Conservation (phyloP, 2,797 vertebrate species). For the Triplophysa yarkandensis region DNA sequence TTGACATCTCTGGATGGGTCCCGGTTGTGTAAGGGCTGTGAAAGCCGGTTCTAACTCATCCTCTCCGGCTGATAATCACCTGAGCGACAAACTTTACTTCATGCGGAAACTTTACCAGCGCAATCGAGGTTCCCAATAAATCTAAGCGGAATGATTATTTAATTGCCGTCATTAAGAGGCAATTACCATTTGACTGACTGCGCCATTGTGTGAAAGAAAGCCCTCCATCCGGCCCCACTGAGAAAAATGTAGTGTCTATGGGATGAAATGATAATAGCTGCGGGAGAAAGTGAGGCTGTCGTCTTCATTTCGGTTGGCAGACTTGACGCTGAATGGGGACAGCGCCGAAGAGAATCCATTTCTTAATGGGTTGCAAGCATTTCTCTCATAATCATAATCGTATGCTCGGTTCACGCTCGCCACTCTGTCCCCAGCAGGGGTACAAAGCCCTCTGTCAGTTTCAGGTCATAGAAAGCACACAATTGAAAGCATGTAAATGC, state of each 20-base stretch:
- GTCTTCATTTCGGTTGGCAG: constrained; percentile 57
- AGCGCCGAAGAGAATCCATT: constrained; percentile 54
- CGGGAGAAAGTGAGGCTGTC: constrained; percentile 52
- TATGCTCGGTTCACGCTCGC: constrained; percentile 41
- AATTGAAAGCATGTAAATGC: constrained; percentile 47
- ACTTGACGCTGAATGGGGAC: constrained; percentile 52
- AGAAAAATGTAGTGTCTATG: constrained; percentile 49
- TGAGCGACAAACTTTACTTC: constrained; percentile 13
- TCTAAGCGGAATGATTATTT: constrained; percentile 48
- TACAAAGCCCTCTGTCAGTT: constrained; percentile 33
- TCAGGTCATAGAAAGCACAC: constrained; percentile 50
- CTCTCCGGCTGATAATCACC: constrained; percentile 45
- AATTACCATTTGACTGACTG: constrained; percentile 54
- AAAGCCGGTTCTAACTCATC: constrained; percentile 31
- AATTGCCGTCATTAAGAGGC: constrained; percentile 54
- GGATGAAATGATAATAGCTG: constrained; percentile 58
- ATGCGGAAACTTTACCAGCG: constrained; percentile 32
- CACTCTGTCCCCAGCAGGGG: constrained; percentile 41
- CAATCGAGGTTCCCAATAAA: constrained; percentile 32
- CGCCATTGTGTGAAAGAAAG: constrained; percentile 36
- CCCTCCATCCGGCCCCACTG: constrained; percentile 25
- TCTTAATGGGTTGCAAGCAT: constrained; percentile 58
- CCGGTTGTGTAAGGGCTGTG: constrained; percentile 36
- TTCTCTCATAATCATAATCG: constrained; percentile 59
- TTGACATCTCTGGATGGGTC: constrained; percentile 61